Percentiles rank a stretch among this genome's conserved stretches.
phyloP scores from a whole-genome alignment of 2,888 invertebrate species.

The Theristus sp. region DNA sequence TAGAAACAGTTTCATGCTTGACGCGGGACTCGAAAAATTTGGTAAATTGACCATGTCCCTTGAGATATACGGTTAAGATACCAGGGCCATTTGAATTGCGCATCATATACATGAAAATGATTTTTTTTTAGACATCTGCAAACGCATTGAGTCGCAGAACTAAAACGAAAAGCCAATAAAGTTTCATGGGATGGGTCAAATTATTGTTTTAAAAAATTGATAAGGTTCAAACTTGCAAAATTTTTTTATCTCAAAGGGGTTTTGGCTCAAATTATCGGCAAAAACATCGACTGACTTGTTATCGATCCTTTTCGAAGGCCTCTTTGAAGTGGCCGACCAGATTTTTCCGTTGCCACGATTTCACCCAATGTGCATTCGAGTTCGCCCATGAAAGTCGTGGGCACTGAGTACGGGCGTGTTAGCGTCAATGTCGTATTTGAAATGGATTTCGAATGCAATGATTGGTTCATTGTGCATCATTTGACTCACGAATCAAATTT shows the following conservation, averaged over 20 bases:
- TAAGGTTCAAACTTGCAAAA: background rate
- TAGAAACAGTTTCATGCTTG: no score
- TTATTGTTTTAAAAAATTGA: background rate
- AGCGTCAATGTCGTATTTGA: slow-evolving; percentile 24
- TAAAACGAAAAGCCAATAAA: no score
- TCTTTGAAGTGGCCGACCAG: background rate
- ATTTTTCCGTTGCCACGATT: slow-evolving; percentile 27
- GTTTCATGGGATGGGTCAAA: no score
- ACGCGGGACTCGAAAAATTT: no score
- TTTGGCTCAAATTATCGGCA: background rate
- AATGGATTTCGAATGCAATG: no score
- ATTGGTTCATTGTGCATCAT: no score
- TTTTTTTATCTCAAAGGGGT: background rate
- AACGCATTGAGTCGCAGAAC: no score
- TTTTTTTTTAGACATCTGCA: no score
- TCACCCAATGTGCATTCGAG: slow-evolving; percentile 40
- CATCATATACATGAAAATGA: background rate
- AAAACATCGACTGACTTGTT: slow-evolving; percentile 37
- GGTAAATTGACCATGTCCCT: no score
- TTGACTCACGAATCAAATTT: no score
- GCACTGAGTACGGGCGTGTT: slow-evolving; percentile 10
- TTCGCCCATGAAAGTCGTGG: slow-evolving; percentile 38
- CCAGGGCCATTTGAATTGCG: background rate
- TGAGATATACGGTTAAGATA: background rate
- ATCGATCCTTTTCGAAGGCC: background rate